Evolutionary conservation across 2,888 invertebrate species (phyloP), one percentile per base, ranked within the genome.

Genomic region (Tortricodes alternella): DNA sequence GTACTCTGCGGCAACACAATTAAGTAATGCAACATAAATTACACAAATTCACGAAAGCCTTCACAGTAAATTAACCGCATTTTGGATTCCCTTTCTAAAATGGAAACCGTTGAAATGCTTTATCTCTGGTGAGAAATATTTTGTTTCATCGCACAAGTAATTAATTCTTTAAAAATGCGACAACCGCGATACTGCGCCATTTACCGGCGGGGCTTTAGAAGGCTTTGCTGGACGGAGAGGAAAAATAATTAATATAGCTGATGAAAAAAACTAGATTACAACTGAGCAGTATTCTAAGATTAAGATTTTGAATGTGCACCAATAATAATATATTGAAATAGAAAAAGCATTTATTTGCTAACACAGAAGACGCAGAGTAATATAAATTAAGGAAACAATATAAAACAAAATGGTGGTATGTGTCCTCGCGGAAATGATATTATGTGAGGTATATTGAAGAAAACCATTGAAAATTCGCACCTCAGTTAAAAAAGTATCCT

Each of bases 151-250:
- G 67, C 62, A 48, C 61, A 53, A 60, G 62, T 64, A 68, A 67
- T 69, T 69, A 67, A 66, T 69, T 67, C 58, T 67, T 66, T 64
- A 62, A 64, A 67, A 66, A 65, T 48, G 69, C 65, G 68, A 67
- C 67, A 66, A 63, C 60, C 64, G 64, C 63, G 56, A 65, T 60
- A 44, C 61, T 59, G 51, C 53, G 56, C 41, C 55, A 57, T 41
- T 53, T 44, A 44, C 24, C 38, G 32, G 1, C 32, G 11, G 23
- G 48, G 19, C 43, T n/a, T n/a, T n/a, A n/a, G n/a, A 8, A 39
- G 24, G n/a, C 18, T 6, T 29, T 8, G 18, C 23, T 32, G 53
- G 46, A 53, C 38, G 29, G 11, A 1, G 3, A 29, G 19, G 16
- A 13, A 29, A 49, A 19, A 37, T 11, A 44, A 34, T 34, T 34